These are phyloP conservation scores for Brachionus asplanchnoidis DNA, from an alignment of 1,140 invertebrate genomes.

Conservation along the genomic window DNA sequence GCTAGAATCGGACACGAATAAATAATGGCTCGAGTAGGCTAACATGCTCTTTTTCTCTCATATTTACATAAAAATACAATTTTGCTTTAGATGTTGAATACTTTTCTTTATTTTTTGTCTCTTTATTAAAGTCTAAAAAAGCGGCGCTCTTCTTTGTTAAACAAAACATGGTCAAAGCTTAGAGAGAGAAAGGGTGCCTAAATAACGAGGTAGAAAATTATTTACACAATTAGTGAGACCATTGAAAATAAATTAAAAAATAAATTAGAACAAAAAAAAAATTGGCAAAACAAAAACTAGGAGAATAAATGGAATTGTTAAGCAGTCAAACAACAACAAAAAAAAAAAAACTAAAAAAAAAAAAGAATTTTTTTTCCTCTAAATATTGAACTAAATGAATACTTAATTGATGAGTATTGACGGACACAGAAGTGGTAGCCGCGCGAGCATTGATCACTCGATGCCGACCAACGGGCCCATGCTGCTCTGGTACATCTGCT, in stretches of 20 bases:
- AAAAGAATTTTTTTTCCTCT: not conserved
- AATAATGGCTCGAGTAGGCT: not conserved
- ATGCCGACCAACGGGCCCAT: not conserved
- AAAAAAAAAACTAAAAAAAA: not conserved
- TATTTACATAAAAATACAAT: not conserved
- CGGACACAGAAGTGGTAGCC: not conserved
- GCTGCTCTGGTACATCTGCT: constrained; percentile 14
- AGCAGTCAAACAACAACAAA: not conserved
- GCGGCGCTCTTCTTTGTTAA: not conserved
- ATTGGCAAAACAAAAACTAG: not conserved
- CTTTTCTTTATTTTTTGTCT: not conserved
- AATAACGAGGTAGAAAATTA: not conserved
- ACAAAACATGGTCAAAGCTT: not conserved
- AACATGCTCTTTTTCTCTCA: not conserved
- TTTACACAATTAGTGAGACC: not conserved
- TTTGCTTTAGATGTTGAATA: constrained; percentile 7
- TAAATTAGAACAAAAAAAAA: not conserved
- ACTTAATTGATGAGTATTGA: not conserved
- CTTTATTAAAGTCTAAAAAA: no score
- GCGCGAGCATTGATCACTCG: not conserved
- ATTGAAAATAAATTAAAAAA: constrained; percentile 23
- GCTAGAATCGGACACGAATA: not conserved
- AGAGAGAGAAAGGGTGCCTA: not conserved
- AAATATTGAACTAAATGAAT: not conserved
- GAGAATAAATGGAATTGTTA: constrained; percentile 3